These are phyloP conservation scores for Electrophaes corylata DNA, from an alignment of 2,888 invertebrate genomes.

Conservation along the genomic window DNA sequence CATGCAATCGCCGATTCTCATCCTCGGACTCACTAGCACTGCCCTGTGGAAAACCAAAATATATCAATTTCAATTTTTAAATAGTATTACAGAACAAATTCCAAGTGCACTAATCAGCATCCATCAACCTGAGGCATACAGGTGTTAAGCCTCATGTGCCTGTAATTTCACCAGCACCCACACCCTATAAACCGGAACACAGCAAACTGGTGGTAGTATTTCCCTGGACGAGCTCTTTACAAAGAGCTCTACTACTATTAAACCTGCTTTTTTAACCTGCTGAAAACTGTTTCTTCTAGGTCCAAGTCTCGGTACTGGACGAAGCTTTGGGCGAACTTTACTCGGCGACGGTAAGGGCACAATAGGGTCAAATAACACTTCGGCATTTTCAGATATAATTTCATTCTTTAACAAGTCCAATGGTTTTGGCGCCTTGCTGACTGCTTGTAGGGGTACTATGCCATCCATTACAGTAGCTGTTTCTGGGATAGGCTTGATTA, in stretches of 20 bases:
- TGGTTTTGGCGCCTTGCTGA: constrained; percentile 59
- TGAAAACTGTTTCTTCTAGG: constrained; percentile 87
- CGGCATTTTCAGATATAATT: constrained; percentile 75
- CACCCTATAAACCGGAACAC: too few species aligned
- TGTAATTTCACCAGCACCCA: too few species aligned
- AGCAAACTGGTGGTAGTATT: too few species aligned
- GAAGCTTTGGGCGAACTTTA: constrained; percentile 87
- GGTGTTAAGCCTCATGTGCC: too few species aligned
- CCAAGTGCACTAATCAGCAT: too few species aligned
- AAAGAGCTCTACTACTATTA: too few species aligned
- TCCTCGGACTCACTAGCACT: constrained; percentile 89
- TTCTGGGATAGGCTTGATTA: constrained; percentile 65
- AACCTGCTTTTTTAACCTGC: too few species aligned
- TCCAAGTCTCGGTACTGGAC: constrained; percentile 87
- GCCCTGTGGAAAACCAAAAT: constrained; percentile 56
- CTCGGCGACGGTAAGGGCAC: constrained; percentile 82
- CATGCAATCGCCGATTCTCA: constrained; percentile 73
- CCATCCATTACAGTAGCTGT: constrained; percentile 72
- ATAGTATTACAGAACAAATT: too few species aligned
- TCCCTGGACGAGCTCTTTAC: too few species aligned
- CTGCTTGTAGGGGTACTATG: constrained; percentile 67
- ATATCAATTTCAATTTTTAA: too few species aligned
- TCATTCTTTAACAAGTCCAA: constrained; percentile 71
- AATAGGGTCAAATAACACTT: constrained; percentile 78
- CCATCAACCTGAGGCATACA: too few species aligned